Evolutionary conservation across 2,797 vertebrate species (phyloP), one percentile per base, ranked within the genome.

Genomic region (Crotalus adamanteus): DNA sequence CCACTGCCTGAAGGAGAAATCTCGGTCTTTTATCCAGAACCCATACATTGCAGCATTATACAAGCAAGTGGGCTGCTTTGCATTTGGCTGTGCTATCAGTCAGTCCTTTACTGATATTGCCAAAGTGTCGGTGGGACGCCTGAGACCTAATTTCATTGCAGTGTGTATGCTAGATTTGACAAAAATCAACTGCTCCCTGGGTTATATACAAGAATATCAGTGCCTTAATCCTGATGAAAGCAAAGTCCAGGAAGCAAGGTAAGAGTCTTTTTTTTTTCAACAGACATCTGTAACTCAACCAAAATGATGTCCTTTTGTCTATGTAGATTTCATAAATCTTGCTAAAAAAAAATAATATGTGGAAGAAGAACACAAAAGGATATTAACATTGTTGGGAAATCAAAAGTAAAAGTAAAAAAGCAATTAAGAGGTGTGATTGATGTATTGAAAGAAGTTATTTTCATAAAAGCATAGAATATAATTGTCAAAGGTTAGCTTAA

Each of bases 91-190:
- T 0, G 99, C 99, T 91, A 97, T 99, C 96, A 99, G 99, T 97
- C 99, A 99, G 97, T 99, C 99, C 6, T 99, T 99, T 97, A 99
- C 99, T 47, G 99, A 99, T 98, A 99, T 99, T 55, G 99, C 99
- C 95, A 99, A 99, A 97, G 99, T 99, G 96, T 99, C 99, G 0
- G 98, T 99, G 47, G 99, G 99, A 55, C 99, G 99, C 55, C 97
- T 99, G 98, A 98, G 99, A 94, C 99, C 99, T 0, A 99, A 99
- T 96, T 99, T 99, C 97, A 93, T 99, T 93, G 98, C 97, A 0
- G 98, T 99, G 89, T 99, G 99, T 25, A 93, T 95, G 51, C 98
- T 98, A 6, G 97, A 99, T 96, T 98, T 98, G 96, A 97, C 98
- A 93, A 96, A 95, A 90, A 98, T 99, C 96, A 97, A 99, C 97